phyloP scores from a whole-genome alignment of 2,888 invertebrate genomes.

The Hydropsyche betteni region DNA sequence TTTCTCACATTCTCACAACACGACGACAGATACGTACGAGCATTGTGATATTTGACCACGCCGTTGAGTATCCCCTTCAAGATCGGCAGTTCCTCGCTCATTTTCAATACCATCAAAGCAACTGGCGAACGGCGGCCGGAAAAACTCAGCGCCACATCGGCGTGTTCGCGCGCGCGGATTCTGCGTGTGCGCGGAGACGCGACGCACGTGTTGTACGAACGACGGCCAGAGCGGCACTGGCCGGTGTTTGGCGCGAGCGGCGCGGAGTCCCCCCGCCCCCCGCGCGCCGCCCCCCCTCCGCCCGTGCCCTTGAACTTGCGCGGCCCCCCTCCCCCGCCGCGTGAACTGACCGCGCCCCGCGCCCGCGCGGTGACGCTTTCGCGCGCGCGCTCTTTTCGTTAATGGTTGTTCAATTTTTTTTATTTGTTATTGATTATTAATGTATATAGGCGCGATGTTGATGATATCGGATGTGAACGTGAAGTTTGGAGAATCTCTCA shows the following conservation, averaged over 20 bases:
- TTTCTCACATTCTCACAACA: no score
- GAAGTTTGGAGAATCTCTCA: no score
- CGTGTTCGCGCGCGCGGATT: constrained; percentile 53
- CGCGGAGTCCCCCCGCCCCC: constrained; percentile 55
- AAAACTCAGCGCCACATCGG: constrained; percentile 50
- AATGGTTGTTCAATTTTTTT: constrained; percentile 32
- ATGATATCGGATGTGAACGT: no score
- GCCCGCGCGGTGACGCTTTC: constrained; percentile 38
- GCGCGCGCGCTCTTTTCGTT: constrained; percentile 28
- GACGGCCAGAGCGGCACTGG: constrained; percentile 55
- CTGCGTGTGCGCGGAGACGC: background rate
- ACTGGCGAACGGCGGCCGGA: background rate
- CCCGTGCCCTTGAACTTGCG: constrained; percentile 54
- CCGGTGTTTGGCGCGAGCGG: constrained; percentile 53
- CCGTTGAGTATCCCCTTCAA: constrained; percentile 91
- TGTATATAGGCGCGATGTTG: no score
- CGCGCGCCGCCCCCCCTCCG: constrained; percentile 57
- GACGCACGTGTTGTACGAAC: background rate
- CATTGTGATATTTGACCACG: constrained; percentile 91
- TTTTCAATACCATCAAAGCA: constrained; percentile 65
- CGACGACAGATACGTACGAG: constrained; percentile 76
- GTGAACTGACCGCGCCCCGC: constrained; percentile 52
- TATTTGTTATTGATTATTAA: no score
- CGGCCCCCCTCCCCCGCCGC: constrained; percentile 53
- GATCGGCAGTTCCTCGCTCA: constrained; percentile 91